phyloP scores from a whole-genome alignment of 2,888 invertebrate species.

The Parnassius smintheus region DNA sequence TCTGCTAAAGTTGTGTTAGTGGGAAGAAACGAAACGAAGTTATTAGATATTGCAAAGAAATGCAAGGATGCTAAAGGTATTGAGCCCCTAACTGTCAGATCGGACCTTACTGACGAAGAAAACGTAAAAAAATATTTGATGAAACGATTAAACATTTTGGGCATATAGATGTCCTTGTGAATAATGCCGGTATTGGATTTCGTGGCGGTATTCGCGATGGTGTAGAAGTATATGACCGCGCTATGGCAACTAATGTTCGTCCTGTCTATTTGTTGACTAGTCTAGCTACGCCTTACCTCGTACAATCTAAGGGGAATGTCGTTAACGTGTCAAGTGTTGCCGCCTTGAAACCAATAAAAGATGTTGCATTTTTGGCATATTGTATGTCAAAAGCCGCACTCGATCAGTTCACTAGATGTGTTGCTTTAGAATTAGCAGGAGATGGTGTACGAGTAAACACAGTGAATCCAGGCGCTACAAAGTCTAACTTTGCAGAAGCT shows the following conservation, averaged over 20 bases:
- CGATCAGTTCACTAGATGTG: slow-evolving; percentile 95
- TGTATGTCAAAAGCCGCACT: slow-evolving; percentile 95
- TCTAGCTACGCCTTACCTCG: slow-evolving; percentile 90
- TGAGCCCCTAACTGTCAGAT: slow-evolving; percentile 81
- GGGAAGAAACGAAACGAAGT: slow-evolving; percentile 85
- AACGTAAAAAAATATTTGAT: slow-evolving; percentile 84
- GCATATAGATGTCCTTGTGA: slow-evolving; percentile 88
- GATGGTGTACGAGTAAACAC: slow-evolving; percentile 92
- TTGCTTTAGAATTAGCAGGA: slow-evolving; percentile 89
- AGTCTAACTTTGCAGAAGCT: slow-evolving; percentile 84
- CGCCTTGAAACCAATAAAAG: slow-evolving; percentile 82
- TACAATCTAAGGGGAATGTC: slow-evolving; percentile 89
- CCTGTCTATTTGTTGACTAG: slow-evolving; percentile 89
- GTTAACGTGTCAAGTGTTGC: slow-evolving; percentile 97
- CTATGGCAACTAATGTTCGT: slow-evolving; percentile 92
- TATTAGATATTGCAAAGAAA: slow-evolving; percentile 82
- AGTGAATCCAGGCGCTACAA: slow-evolving; percentile 95
- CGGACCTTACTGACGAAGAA: slow-evolving; percentile 84
- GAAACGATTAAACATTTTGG: slow-evolving; percentile 85
- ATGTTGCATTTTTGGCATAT: slow-evolving; percentile 90
- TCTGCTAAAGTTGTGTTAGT: slow-evolving; percentile 84
- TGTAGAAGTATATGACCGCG: slow-evolving; percentile 89
- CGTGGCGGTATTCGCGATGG: slow-evolving; percentile 89
- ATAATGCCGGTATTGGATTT: slow-evolving; percentile 92
- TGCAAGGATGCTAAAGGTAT: slow-evolving; percentile 69